These are phyloP conservation scores for Sebastes cheni DNA, from an alignment of 2,797 vertebrate species.

Conservation along the genomic window DNA sequence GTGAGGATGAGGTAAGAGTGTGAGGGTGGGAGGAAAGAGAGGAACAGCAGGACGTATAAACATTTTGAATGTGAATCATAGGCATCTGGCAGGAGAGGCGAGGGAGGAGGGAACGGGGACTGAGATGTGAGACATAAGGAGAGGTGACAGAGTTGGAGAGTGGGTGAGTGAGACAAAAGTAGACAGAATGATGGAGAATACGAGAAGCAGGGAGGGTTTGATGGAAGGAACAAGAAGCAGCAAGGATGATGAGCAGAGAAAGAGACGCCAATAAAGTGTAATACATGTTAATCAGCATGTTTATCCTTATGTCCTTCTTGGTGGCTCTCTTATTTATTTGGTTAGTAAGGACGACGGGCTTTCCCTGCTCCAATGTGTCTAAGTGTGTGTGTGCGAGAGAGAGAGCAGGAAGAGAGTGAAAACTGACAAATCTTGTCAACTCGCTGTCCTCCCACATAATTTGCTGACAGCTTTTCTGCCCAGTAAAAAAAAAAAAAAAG, in stretches of 20 bases:
- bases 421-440: constrained; percentile 73
- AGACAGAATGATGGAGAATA: constrained; percentile 56
- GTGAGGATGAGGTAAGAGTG: constrained; percentile 53
- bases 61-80: constrained; percentile 63
- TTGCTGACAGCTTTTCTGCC: constrained; percentile 68
- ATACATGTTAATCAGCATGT: constrained; percentile 34
- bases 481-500: constrained; percentile 17
- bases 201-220: constrained; percentile 15
- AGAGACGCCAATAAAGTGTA: constrained; percentile 21
- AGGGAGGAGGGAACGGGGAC: constrained; percentile 1
- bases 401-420: constrained; percentile 38
- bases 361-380: neutral
- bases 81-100: constrained; percentile 61
- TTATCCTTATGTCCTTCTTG: constrained; percentile 21
- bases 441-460: constrained; percentile 72
- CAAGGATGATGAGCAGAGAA: constrained; percentile 15
- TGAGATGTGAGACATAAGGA: constrained; percentile 61
- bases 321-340: constrained; percentile 29
- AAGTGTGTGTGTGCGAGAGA: neutral
- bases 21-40: constrained; percentile 63
- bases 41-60: constrained; percentile 67
- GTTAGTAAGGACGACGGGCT: constrained; percentile 33
- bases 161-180: constrained; percentile 60
- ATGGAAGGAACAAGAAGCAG: constrained; percentile 23
- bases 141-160: constrained; percentile 63